Percentiles rank a stretch among this genome's conserved stretches.
phyloP scores from a whole-genome alignment of 2,888 invertebrate genomes.

The Cacoxenus indagator region DNA sequence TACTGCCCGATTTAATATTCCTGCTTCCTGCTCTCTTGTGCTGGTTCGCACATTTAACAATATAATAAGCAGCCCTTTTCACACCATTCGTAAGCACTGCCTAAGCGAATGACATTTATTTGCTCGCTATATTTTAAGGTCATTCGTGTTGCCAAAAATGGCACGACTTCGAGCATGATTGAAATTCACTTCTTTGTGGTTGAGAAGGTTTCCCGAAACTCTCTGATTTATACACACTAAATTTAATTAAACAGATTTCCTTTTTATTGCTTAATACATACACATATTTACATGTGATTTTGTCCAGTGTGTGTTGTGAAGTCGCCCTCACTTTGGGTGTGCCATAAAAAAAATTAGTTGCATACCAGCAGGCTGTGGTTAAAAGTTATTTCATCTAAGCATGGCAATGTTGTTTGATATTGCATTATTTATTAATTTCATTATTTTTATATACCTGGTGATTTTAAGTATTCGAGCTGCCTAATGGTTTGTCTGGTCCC shows the following conservation, averaged over 20 bases:
- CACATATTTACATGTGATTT: not conserved
- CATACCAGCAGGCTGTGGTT: not conserved
- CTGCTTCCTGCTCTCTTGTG: not conserved
- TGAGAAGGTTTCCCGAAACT: not conserved
- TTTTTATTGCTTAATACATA: not conserved
- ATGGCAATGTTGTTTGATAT: too few species aligned
- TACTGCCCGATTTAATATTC: too few species aligned
- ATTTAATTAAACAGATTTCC: conserved; percentile 1
- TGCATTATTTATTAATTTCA: too few species aligned
- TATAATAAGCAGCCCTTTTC: conserved; percentile 44
- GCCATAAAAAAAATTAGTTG: conserved; percentile 5
- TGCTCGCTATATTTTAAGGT: conserved; percentile 50
- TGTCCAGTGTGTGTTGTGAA: not conserved
- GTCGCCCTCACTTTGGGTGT: not conserved
- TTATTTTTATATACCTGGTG: too few species aligned
- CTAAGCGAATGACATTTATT: conserved; percentile 29
- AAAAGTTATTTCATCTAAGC: not conserved
- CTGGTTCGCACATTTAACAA: conserved; percentile 35
- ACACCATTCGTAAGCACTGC: not conserved
- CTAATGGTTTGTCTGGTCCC: too few species aligned
- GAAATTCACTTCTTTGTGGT: not conserved
- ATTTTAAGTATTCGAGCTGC: too few species aligned
- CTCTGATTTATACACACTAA: not conserved
- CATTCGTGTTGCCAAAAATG: conserved; percentile 39
- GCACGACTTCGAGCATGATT: too few species aligned